phyloP scores from a whole-genome alignment of 1,140 invertebrate genomes.

The Acromyrmex echinatior region DNA sequence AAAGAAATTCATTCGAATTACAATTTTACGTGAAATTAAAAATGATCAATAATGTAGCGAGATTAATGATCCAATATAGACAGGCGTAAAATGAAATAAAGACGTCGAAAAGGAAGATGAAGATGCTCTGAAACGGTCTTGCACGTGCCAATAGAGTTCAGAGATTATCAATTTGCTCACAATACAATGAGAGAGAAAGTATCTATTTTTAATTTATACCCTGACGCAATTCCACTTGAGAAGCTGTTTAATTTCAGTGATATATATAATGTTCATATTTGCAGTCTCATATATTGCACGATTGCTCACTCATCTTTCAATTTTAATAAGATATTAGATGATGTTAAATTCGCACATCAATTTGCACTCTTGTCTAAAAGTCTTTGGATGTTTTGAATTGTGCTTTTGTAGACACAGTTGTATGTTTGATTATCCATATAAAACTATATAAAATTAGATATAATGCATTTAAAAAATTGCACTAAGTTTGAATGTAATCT shows the following conservation, averaged over 20 bases:
- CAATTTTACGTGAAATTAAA: background rate
- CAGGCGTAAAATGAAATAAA: constrained; percentile 27
- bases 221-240: constrained; percentile 72
- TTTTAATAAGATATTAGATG: constrained; percentile 14
- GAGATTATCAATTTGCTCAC: constrained; percentile 37
- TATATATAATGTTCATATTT: constrained; percentile 9
- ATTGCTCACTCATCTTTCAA: background rate
- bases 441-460: background rate
- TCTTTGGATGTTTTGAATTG: constrained; percentile 36
- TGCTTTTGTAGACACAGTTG: background rate
- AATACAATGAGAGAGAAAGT: constrained; percentile 68
- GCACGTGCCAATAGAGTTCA: constrained; percentile 63
- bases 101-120: constrained; percentile 8
- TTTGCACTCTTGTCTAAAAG: constrained; percentile 38
- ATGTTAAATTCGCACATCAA: background rate
- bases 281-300: background rate
- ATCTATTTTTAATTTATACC: constrained; percentile 51
- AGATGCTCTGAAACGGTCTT: constrained; percentile 44
- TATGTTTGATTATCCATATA: constrained; percentile 10
- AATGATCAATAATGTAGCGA: background rate
- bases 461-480: constrained; percentile 20
- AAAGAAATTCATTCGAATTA: constrained; percentile 5
- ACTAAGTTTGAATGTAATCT: constrained; percentile 17
- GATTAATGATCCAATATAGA: constrained; percentile 12
- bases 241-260: background rate